Percentiles rank a stretch among this genome's conserved stretches.
These are phyloP conservation scores for Ochotona princeps DNA, from an alignment of 2,113 vertebrate genomes.

Conservation along the genomic window DNA sequence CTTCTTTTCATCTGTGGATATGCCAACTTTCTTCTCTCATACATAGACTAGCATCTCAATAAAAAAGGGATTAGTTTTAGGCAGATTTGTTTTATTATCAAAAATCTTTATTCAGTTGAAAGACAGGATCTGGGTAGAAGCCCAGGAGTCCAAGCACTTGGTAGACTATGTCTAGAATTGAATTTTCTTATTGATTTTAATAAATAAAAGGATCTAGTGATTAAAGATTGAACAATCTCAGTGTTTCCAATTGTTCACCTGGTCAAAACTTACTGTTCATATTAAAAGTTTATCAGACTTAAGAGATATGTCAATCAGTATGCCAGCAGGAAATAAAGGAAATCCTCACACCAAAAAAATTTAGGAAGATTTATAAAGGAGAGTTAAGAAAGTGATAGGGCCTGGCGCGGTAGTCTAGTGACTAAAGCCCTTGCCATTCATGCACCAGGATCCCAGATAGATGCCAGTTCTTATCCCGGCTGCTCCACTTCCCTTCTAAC, in stretches of 20 bases:
- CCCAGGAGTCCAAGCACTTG: background rate
- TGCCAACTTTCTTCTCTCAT: background rate
- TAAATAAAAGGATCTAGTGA: slow-evolving; percentile 24
- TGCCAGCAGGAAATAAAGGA: background rate
- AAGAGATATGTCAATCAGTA: background rate
- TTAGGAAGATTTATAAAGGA: background rate
- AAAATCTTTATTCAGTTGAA: background rate
- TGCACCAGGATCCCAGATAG: no score
- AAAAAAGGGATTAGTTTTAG: background rate
- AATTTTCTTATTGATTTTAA: background rate
- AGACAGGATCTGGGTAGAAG: background rate
- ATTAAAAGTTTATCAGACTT: background rate
- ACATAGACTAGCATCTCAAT: background rate
- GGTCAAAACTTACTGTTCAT: background rate
- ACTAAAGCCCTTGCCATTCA: no score
- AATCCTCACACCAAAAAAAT: background rate
- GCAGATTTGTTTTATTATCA: slow-evolving; percentile 17
- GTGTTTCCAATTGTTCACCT: background rate
- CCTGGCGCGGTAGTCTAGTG: no score
- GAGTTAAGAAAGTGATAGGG: background rate
- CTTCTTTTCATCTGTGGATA: background rate
- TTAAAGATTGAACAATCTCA: background rate
- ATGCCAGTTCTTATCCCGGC: no score
- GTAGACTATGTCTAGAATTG: slow-evolving; percentile 31
- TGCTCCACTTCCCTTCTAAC: no score